These are phyloP conservation scores for Strix uralensis DNA, from an alignment of 2,113 vertebrate species.

Conservation along the genomic window DNA sequence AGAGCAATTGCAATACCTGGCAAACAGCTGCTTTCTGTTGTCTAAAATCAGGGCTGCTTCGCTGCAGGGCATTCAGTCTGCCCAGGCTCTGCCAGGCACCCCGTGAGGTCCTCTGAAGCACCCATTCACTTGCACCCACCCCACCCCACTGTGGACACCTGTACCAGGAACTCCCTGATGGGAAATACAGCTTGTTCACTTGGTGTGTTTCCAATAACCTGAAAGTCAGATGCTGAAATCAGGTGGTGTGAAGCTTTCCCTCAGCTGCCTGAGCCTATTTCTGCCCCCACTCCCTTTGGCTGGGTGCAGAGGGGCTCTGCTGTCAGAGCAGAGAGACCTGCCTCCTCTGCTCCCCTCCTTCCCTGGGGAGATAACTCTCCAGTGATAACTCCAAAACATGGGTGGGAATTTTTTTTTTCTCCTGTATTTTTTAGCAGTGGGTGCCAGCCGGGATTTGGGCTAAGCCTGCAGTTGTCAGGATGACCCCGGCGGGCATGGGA, in stretches of 20 bases:
- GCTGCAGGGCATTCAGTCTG: not conserved
- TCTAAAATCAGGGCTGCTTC: not conserved
- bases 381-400: not conserved
- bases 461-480: not conserved
- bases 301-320: not conserved
- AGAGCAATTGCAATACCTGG: not conserved
- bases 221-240: not conserved
- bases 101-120: not conserved
- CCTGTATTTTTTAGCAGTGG: not conserved
- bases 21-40: not conserved
- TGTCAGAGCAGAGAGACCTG: not conserved
- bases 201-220: accelerated
- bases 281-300: not conserved
- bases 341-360: not conserved
- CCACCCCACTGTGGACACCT: not conserved
- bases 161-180: not conserved
- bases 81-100: not conserved
- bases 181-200: not conserved
- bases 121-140: not conserved
- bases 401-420: not conserved
- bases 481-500: not conserved
- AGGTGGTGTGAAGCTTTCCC: not conserved
- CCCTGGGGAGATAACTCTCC: not conserved
- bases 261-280: not conserved
- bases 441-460: not conserved